Percentiles rank a stretch among this genome's conserved stretches.
Conservation (phyloP, 2,797 vertebrate genomes). For the Chaetodon trifasciatus region DNA sequence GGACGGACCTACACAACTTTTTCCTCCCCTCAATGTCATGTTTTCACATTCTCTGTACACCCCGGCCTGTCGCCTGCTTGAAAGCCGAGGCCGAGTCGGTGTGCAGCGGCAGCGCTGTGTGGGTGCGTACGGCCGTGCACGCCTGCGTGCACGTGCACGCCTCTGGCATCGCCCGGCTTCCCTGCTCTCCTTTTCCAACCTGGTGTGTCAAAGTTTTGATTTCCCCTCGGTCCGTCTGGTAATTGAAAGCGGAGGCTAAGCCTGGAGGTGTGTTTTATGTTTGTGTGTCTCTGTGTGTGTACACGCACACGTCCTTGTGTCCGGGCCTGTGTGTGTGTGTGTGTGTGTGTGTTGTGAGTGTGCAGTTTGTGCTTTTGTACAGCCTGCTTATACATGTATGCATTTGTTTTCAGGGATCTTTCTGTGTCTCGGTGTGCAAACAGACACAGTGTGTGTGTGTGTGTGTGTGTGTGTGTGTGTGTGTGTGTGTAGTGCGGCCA, state of each 20-base stretch:
- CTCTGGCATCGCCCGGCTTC: conserved; percentile 72
- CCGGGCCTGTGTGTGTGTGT: neutral
- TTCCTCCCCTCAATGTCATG: conserved; percentile 69
- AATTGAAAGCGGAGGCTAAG: conserved; percentile 82
- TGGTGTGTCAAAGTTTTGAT: conserved; percentile 82
- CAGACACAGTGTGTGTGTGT: neutral
- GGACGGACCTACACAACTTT: conserved; percentile 51
- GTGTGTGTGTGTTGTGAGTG: neutral
- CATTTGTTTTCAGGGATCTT: conserved; percentile 51
- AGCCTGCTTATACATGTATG: conserved; percentile 50
- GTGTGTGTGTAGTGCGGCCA: neutral
- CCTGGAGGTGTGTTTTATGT: conserved; percentile 71
- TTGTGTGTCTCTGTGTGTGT: conserved; percentile 5
- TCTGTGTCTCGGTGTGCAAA: conserved; percentile 11
- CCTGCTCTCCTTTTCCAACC: conserved; percentile 72
- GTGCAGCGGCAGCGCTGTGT: neutral
- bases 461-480: neutral
- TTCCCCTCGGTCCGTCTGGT: conserved; percentile 78
- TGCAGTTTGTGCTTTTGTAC: conserved; percentile 32
- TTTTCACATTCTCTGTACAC: conserved; percentile 73
- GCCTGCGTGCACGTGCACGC: conserved; percentile 26
- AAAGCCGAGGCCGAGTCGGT: conserved; percentile 42
- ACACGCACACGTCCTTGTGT: neutral
- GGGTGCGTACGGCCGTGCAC: neutral
- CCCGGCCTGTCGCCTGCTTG: conserved; percentile 70